These are phyloP conservation scores for Rynchops niger DNA, from an alignment of 2,113 vertebrate genomes.

Conservation along the genomic window DNA sequence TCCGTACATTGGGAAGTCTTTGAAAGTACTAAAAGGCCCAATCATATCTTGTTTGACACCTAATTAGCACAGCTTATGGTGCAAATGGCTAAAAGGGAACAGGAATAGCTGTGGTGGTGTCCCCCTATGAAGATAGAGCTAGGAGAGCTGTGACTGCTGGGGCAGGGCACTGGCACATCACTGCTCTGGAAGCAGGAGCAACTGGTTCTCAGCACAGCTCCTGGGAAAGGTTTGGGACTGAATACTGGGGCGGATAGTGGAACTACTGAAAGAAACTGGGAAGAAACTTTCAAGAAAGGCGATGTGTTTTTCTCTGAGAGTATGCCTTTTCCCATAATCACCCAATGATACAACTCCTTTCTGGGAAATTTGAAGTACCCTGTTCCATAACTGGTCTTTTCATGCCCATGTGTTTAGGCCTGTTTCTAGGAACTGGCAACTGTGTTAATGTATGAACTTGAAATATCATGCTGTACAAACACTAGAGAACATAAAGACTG, in stretches of 20 bases:
- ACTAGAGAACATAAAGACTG: not conserved
- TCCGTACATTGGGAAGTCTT: not conserved
- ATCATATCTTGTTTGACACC: not conserved
- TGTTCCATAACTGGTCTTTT: not conserved
- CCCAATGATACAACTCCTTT: not conserved
- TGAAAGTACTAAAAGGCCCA: not conserved
- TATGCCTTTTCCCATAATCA: not conserved
- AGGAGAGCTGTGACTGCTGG: not conserved
- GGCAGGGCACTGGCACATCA: not conserved
- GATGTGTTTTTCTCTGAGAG: not conserved
- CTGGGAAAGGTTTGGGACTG: not conserved
- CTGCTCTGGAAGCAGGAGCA: not conserved
- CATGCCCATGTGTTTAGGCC: not conserved
- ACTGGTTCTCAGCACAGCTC: not conserved
- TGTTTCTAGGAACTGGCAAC: not conserved
- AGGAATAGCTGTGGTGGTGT: not conserved
- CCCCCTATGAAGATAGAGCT: not conserved
- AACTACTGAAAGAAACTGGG: not conserved
- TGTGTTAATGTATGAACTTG: not conserved
- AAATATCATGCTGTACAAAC: constrained; percentile 1
- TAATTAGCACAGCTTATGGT: not conserved
- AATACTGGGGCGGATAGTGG: not conserved
- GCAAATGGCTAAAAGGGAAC: not conserved
- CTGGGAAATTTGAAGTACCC: not conserved
- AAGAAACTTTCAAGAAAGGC: not conserved